Base-by-base conservation (phyloP, 2,888 invertebrate genomes). In the Automeris io region DNA sequence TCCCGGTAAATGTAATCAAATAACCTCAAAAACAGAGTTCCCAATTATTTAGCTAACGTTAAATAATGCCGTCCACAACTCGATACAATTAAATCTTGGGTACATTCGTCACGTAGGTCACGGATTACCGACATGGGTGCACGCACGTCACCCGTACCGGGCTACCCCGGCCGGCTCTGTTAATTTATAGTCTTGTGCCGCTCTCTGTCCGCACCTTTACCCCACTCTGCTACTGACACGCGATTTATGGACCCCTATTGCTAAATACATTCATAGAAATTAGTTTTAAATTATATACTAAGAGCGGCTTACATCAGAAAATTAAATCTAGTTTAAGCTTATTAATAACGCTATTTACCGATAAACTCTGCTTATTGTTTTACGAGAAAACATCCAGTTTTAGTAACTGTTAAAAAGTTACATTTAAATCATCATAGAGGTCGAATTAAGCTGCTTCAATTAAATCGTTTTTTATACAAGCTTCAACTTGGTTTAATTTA, bases 191-290 rank as follows among this genome's bases (percentile, higher is more conserved):
- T 61, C 57, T 56, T 59, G 46, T n/a, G 54, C 46, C 29, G 48
- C 43, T 49, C 65, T 74, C 69, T 72, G 77, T 74, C 70, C 72
- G 59, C 78, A 73, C 75, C 76, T 78, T 78, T 62, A 71, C 70
- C 57, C 64, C 52, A 52, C 58, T 55, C 69, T 76, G 73, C 54
- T 53, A 68, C 58, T 76, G 72, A 73, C 76, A 64, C 45, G 46
- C 58, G 61, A 76, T 77, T 79, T 75, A 76, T 75, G 54, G 57
- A 66, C 62, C 47, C 43, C 47, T 56, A 37, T 22, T 34, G 19
- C 16, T 36, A 13, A 29, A 23, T 25, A 19, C 24, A 5, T 29
- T 16, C 13, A 29, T 16, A 29, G 16, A 16, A 16, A n/a, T 29
- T 29, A 29, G 34, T 35, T 47, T 39, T 46, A 39, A 45, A 40